Evolutionary conservation across 2,113 vertebrate species (phyloP).

Genomic region (Catharus bicknelli): DNA sequence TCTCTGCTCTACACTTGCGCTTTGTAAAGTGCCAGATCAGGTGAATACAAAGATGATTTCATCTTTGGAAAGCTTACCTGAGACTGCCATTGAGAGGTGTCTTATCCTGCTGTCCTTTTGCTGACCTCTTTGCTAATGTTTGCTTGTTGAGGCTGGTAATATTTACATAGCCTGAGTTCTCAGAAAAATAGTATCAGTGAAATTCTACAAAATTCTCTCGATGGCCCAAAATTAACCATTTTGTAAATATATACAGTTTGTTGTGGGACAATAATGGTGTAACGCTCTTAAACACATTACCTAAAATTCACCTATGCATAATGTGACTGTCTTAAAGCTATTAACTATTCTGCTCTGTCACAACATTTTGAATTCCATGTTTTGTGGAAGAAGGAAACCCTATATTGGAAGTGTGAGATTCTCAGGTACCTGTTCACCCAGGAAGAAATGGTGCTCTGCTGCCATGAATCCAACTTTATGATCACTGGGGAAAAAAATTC

Average conservation of each 20-base stretch:
- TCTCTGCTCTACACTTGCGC: not conserved
- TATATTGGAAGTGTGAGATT: not conserved
- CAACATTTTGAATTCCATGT: not conserved
- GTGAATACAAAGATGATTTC: not conserved
- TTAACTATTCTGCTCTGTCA: not conserved
- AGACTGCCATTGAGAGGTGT: not conserved
- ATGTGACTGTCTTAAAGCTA: not conserved
- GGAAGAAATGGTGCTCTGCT: not conserved
- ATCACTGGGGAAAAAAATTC: not conserved
- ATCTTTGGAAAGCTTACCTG: not conserved
- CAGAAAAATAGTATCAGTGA: not conserved
- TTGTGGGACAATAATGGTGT: not conserved
- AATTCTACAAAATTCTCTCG: not conserved
- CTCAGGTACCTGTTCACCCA: not conserved
- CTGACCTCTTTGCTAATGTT: not conserved
- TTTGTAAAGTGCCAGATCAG: not conserved
- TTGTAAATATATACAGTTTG: not conserved
- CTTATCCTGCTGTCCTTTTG: not conserved
- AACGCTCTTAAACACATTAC: not conserved
- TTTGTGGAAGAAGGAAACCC: not conserved
- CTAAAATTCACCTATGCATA: not conserved
- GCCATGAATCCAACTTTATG: not conserved
- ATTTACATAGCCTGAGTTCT: not conserved
- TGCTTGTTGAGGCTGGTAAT: not conserved
- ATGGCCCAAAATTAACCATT: not conserved